Base-by-base conservation (phyloP, 2,888 invertebrate species). In the Prosopocoilus inquinatus region DNA sequence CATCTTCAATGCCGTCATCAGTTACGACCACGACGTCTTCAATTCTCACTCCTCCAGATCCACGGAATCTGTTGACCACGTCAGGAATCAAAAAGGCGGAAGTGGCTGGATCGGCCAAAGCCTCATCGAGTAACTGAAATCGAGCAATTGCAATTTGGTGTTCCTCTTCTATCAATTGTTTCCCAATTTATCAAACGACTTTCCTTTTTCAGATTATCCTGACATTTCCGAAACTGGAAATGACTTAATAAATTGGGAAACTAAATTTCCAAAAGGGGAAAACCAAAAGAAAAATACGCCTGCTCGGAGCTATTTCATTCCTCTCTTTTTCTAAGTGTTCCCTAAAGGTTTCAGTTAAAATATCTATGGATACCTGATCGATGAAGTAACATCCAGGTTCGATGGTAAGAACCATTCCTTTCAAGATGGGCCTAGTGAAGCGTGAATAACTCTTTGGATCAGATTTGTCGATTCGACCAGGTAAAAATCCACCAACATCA, bases 311-410 rank as follows among this genome's bases (percentile, higher is more conserved):
- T n/a, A n/a, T n/a, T n/a, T n/a, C n/a, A n/a, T n/a, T n/a, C n/a
- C n/a, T n/a, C n/a, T n/a, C n/a, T n/a, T n/a, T n/a, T n/a, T n/a
- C n/a, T n/a, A n/a, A n/a, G n/a, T n/a, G n/a, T n/a, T n/a, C n/a
- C n/a, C n/a, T n/a, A n/a, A n/a, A 33, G 28, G 5, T 11, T 32
- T 15, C 5, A 47, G 12, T 33, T 16, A 45, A 9, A n/a, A 12
- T 20, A 12, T 15, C 9, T 5, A 15, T 13, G 53, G 55, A 74
- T 71, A 89, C 89, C 67, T 79, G 79, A 65, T 89, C 88, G 69
- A 97, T 94, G 72, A 99, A 99, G 75, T 99, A 99, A 76, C 96
- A 94, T 44, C 98, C 98, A 0, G 98, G 98, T 73, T 99, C 99
- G 9, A 98, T 85, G 2, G 98, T 99, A 35, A 99, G 80, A 55